Percentiles rank a stretch among this genome's conserved stretches.
Conservation (phyloP, 2,113 vertebrate species). For the Takifugu bimaculatus region DNA sequence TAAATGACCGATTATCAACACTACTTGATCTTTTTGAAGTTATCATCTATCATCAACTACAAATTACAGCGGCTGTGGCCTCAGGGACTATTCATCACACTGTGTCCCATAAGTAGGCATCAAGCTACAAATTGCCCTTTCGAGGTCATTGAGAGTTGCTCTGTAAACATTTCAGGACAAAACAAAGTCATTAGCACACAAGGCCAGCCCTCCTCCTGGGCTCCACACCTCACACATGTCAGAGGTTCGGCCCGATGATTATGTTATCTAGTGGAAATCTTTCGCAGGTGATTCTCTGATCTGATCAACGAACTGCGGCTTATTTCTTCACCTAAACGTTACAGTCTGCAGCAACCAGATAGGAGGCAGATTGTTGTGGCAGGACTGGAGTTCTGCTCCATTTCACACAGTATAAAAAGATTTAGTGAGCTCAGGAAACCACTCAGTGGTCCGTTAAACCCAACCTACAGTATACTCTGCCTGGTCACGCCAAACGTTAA, state of each 20-base stretch:
- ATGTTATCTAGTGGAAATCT: background rate
- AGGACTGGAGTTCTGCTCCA: background rate
- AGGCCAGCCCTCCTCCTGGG: background rate
- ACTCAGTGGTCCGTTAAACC: conserved; percentile 23
- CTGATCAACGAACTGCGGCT: background rate
- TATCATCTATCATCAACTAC: conserved; percentile 24
- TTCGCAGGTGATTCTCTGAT: background rate
- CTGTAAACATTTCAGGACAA: conserved; percentile 29
- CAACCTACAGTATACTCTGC: conserved; percentile 13
- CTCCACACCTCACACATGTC: conserved; percentile 25
- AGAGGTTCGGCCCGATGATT: conserved; percentile 5
- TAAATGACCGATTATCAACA: no score
- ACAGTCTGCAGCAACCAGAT: conserved; percentile 1
- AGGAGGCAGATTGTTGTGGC: conserved; percentile 2
- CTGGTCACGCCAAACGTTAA: conserved; percentile 29
- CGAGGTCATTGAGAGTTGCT: conserved; percentile 10
- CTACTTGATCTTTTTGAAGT: no score
- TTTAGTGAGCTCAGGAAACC: conserved; percentile 38
- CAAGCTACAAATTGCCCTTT: conserved; percentile 34
- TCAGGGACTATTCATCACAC: background rate
- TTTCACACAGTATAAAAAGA: conserved; percentile 26
- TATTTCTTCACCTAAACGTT: background rate
- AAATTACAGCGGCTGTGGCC: conserved; percentile 28
- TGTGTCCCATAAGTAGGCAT: conserved; percentile 29
- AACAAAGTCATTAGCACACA: conserved; percentile 19